Base-by-base conservation (phyloP, 23 tunicate species). In the Pegea sp. region DNA sequence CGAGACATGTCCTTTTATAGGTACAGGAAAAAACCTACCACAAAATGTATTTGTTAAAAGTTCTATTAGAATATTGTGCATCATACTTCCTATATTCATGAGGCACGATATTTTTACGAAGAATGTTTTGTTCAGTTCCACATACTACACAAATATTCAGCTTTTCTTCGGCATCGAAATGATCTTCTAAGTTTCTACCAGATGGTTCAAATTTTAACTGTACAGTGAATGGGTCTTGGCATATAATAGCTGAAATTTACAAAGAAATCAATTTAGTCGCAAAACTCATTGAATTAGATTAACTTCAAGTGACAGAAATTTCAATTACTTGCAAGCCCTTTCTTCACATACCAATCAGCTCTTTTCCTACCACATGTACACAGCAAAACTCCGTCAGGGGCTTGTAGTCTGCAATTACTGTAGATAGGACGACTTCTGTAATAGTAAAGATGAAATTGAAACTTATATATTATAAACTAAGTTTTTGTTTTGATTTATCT, bases 71-170 rank as follows among this genome's bases (percentile, higher is more conserved):
- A 58, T n/a, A n/a, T n/a, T n/a, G n/a, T n/a, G n/a, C n/a, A n/a
- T 49, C 62, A 20, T n/a, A 84, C 95, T 70, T 77, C 61, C 90
- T 65, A 48, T 89, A 89, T 44, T 89, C 98, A 42, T 71, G 88
- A 3, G 98, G 98, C 1, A 89, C 68, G 13, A 89, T 64, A 48
- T 89, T 89, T 52, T 89, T 89, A 19, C 81, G 53, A 51, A 77
- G 76, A 50, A 76, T 64, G 1, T 72, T 30, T 4, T 59, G 76
- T 25, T 32, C 29, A 7, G 57, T 29, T 0, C 81, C 81, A 57
- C 98, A 89, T 19, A 89, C 98, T 22, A 89, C 98, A 57, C 98
- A 89, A 49, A 57, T 61, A 52, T 89, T 89, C 28, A 71, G 71
- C 44, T 77, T 89, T 30, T 89, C 90, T 4, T 46, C 26, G 20